Conservation (phyloP, 1,140 invertebrate genomes). For the Meloidogyne floridensis region DNA sequence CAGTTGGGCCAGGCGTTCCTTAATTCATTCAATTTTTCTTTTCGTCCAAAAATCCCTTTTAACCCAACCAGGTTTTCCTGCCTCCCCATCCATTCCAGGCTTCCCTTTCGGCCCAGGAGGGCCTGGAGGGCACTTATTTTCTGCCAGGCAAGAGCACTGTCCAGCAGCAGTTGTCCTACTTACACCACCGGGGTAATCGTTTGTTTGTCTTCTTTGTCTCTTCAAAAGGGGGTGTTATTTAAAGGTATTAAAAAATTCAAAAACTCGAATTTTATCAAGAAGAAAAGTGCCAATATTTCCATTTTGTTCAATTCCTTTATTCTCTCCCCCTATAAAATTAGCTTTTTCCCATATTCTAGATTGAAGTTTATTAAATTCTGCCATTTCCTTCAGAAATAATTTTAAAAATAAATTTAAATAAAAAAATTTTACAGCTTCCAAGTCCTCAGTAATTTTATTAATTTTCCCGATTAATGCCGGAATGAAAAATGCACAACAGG, state of each 20-base stretch:
- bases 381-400: conserved; percentile 23
- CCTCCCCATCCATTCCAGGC: conserved; percentile 26
- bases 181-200: not conserved
- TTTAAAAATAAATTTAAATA: not conserved
- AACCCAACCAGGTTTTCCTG: conserved; percentile 18
- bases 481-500: conserved; percentile 30
- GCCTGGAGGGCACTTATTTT: conserved; percentile 32
- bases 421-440: conserved; percentile 25
- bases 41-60: not conserved
- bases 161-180: not conserved
- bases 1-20: conserved; percentile 12
- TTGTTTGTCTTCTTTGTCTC: conserved; percentile 26
- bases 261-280: conserved; percentile 21
- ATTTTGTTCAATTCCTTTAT: not conserved
- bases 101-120: conserved; percentile 22
- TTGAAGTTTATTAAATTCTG: conserved; percentile 29
- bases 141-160: conserved; percentile 20
- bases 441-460: conserved; percentile 28
- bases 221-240: not conserved
- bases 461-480: conserved; percentile 30
- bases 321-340: not conserved
- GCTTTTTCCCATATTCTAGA: conserved; percentile 24
- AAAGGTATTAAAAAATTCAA: not conserved
- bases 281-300: conserved; percentile 22
- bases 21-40: not conserved